Conservation (phyloP, 2,113 vertebrate genomes). For the Peromyscus polionotus region DNA sequence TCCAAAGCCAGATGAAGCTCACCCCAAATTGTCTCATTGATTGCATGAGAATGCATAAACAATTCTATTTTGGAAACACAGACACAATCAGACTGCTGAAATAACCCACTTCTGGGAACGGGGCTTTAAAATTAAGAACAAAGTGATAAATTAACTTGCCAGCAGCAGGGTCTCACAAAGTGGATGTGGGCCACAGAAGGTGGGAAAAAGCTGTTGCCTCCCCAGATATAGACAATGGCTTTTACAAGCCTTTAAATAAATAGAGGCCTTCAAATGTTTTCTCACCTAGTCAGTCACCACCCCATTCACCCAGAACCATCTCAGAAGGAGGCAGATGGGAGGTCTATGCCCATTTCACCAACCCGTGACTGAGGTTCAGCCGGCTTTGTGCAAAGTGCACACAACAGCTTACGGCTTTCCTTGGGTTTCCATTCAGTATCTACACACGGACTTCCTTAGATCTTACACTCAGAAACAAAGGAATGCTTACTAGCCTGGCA, state of each 20-base stretch:
- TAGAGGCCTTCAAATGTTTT: background rate
- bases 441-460: background rate
- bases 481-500: background rate
- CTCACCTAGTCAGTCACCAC: background rate
- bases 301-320: background rate
- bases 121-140: constrained; percentile 56
- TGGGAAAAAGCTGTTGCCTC: background rate
- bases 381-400: too few species aligned
- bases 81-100: constrained; percentile 63
- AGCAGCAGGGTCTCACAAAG: background rate
- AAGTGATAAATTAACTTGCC: rapidly evolving
- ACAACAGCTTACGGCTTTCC: background rate
- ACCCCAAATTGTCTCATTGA: constrained; percentile 67
- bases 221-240: background rate
- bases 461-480: background rate
- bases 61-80: constrained; percentile 77
- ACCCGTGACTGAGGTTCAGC: background rate
- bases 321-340: background rate
- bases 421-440: background rate
- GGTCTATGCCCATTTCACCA: background rate
- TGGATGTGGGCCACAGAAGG: background rate
- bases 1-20: background rate
- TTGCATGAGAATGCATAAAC: constrained; percentile 76
- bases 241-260: background rate
- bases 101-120: constrained; percentile 62